Base-by-base conservation (phyloP, 2,113 vertebrate species). In the Callospermophilus lateralis region DNA sequence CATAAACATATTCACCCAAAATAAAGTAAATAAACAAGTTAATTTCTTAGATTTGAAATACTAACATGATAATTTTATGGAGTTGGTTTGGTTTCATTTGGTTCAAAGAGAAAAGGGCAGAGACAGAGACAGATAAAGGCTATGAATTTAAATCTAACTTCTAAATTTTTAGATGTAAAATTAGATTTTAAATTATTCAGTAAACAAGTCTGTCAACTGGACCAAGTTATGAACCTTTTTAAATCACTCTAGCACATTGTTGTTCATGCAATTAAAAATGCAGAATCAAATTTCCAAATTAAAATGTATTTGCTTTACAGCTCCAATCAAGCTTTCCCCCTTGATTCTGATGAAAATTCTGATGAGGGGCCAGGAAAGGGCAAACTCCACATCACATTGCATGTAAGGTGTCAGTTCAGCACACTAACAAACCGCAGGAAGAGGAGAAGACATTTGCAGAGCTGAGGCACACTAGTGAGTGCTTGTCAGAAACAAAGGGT, bases 221-320 rank as follows among this genome's bases (percentile, higher is more conserved):
- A 5, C 30, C 79, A 89, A 72, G 37, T 93, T 83, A 85, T 63
- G 76, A 93, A 72, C 32, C 73, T 53, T 90, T 86, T 68, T 80
- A 90, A 84, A 73, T 89, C 61, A 65, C 26, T 97, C 34, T 5
- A 48, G 24, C 10, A 84, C 20, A 77, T 8, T 85, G 45, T n/a
- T 63, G 17, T 73, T 77, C 55, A 72, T 53, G 55, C 5, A 67
- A 61, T 78, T 90, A 93, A 91, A 95, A 77, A 67, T 61, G n/a
- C 53, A 95, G 84, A 83, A 39, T 83, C 58, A 94, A 95, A 79
- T 37, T 94, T 96, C 26, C 20, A 45, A 6, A n/a, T 87, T 17
- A 11, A 92, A 76, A 79, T 20, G 42, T 13, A 76, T 79, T 86
- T 89, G 55, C 48, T 45, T 84, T 53, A 16, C 28, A 63, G 8